Percentiles rank a stretch among this genome's conserved stretches.
Evolutionary conservation across 1,140 invertebrate species (phyloP).

Genomic region (Drosophila tropicalis): DNA sequence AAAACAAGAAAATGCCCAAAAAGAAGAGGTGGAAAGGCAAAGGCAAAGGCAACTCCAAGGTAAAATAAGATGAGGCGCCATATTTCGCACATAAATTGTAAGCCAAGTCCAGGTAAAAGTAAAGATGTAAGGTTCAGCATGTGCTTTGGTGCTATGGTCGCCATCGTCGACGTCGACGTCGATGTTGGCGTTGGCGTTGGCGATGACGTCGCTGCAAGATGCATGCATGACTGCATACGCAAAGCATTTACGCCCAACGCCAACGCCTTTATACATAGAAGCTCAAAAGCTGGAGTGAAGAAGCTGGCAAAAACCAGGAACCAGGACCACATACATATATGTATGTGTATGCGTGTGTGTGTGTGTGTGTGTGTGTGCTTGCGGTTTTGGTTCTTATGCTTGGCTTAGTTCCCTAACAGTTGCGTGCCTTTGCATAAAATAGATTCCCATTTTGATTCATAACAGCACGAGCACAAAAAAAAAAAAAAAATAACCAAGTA

Average conservation of each 20-base stretch:
- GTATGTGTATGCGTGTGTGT: background rate
- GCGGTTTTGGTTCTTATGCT: slow-evolving; percentile 40
- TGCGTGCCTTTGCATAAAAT: slow-evolving; percentile 78
- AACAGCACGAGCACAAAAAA: slow-evolving; percentile 30
- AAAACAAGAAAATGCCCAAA: background rate
- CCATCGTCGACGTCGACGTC: background rate
- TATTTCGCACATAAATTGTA: slow-evolving; percentile 80
- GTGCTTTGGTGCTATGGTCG: slow-evolving; percentile 7
- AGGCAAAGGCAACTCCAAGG: slow-evolving; percentile 35
- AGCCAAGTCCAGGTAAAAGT: slow-evolving; percentile 44
- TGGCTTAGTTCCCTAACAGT: slow-evolving; percentile 46
- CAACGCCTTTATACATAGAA: slow-evolving; percentile 46
- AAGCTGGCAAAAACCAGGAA: slow-evolving; percentile 24
- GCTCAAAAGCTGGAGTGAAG: no score
- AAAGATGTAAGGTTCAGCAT: no score
- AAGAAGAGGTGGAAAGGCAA: slow-evolving; percentile 28
- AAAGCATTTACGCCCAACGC: slow-evolving; percentile 73
- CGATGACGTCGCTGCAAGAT: slow-evolving; percentile 21
- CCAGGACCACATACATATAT: slow-evolving; percentile 23
- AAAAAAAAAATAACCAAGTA: slow-evolving; percentile 12
- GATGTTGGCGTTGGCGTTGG: no score
- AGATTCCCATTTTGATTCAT: slow-evolving; percentile 73
- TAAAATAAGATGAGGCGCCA: slow-evolving; percentile 63
- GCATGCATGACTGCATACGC: slow-evolving; percentile 77
- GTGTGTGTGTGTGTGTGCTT: slow-evolving; percentile 16